A percentile compares a stretch with the other conserved stretches of the same genome.
Conservation (phyloP, 2,113 vertebrate species). For the Manacus vitellinus region DNA sequence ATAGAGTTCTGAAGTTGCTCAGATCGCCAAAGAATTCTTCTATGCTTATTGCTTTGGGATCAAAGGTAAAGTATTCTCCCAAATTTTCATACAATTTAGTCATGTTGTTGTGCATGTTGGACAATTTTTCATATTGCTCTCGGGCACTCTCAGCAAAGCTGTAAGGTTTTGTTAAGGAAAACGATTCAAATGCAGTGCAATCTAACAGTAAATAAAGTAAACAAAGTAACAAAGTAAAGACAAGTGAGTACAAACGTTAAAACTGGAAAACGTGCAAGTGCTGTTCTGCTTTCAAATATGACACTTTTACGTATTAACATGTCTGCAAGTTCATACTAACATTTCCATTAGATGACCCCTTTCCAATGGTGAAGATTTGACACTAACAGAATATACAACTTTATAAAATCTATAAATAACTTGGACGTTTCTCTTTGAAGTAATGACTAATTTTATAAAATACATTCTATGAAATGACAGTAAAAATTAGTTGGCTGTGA, state of each 20-base stretch:
- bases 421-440: neutral
- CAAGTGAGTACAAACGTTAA: neutral
- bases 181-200: neutral
- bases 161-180: conserved; percentile 86
- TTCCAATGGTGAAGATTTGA: neutral
- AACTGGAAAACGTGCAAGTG: neutral
- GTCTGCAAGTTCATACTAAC: neutral
- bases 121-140: conserved; percentile 93
- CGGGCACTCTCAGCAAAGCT: conserved; percentile 88
- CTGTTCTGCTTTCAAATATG: neutral
- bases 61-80: conserved; percentile 91
- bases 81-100: conserved; percentile 90
- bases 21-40: conserved; percentile 96
- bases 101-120: conserved; percentile 97
- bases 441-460: neutral
- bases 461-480: neutral
- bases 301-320: neutral
- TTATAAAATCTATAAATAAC: neutral
- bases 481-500: neutral
- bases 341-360: neutral
- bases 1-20: conserved; percentile 88
- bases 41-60: conserved; percentile 84
- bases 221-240: neutral
- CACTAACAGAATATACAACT: neutral
- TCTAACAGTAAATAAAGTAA: conserved; percentile 1